phyloP scores from a whole-genome alignment of 2,888 invertebrate species.

The Drymonia ruficornis region DNA sequence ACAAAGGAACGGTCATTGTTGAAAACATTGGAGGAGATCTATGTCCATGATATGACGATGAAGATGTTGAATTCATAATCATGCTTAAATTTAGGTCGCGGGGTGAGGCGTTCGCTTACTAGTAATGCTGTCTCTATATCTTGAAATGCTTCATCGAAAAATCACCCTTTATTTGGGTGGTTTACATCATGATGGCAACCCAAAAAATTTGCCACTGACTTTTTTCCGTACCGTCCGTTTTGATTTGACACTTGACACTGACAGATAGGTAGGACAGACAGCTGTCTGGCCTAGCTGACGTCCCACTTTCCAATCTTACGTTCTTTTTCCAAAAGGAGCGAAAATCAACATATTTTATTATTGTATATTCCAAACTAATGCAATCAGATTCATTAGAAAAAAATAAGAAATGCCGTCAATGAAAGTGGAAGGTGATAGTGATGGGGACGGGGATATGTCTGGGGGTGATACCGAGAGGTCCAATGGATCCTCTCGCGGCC shows the following conservation, averaged over 20 bases:
- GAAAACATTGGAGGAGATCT: no score
- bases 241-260: neutral
- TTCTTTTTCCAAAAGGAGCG: conserved; percentile 45
- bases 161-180: neutral
- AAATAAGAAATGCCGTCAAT: conserved; percentile 86
- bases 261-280: neutral
- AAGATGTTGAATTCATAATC: no score
- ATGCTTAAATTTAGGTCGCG: no score
- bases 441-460: conserved; percentile 87
- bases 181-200: neutral
- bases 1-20: no score
- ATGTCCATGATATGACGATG: no score
- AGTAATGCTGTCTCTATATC: no score
- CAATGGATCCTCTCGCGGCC: conserved; percentile 87
- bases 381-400: neutral
- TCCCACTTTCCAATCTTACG: no score
- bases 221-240: no score
- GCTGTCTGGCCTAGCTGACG: conserved; percentile 23
- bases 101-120: neutral
- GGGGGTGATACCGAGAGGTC: conserved; percentile 89
- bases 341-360: conserved; percentile 36
- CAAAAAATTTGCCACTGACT: neutral
- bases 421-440: conserved; percentile 87
- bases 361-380: no score
- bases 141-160: no score